Evolutionary conservation across 2,797 vertebrate species (phyloP), one percentile per base, ranked within the genome.

Genomic region (Clarias pachynema): DNA sequence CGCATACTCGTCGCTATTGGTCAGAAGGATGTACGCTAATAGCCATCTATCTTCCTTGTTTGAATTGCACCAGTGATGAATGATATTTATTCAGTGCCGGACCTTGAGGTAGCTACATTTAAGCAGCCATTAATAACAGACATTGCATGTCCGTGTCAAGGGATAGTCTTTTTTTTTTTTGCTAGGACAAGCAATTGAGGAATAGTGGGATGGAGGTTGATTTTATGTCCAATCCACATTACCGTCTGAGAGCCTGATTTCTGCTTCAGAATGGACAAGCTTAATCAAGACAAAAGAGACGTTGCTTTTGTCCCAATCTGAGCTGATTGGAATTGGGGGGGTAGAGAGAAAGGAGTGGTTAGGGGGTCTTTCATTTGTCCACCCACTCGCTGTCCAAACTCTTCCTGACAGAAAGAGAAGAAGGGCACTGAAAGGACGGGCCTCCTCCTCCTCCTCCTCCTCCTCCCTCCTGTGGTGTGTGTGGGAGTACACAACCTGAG

Each of bases 291-390:
- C 85, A 86, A 84, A 75, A 87, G 84, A 85, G 80, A 85, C 40
- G 77, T 68, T 62, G 79, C 78, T 83, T 89, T 89, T 89, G 74
- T 87, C 84, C 78, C 78, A 62, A 40, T 57, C 80, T 12, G 62
- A 75, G 82, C 60, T 68, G 53, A 79, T 82, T 86, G 80, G 85
- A 69, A 85, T 72, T 66, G 68, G 59, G 57, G 4, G 37, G 18
- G 26, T 4, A 15, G 60, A 24, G 82, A 59, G 24, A 24, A 29
- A 44, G 31, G 63, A 40, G 24, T 53, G 15, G 53, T 69, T 53
- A 57, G 57, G 85, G 89, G 89, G 88, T 78, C 89, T 89, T 95
- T 94, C 92, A 95, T 92, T 88, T 93, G 93, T 94, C 94, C 94
- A 92, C 94, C 95, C 94, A 95, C 94, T 88, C 92, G 82, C 85